A percentile compares a stretch with the other conserved stretches of the same genome.
These are phyloP conservation scores for Tetheella fluctuosa DNA, from an alignment of 2,888 invertebrate genomes.

Conservation along the genomic window DNA sequence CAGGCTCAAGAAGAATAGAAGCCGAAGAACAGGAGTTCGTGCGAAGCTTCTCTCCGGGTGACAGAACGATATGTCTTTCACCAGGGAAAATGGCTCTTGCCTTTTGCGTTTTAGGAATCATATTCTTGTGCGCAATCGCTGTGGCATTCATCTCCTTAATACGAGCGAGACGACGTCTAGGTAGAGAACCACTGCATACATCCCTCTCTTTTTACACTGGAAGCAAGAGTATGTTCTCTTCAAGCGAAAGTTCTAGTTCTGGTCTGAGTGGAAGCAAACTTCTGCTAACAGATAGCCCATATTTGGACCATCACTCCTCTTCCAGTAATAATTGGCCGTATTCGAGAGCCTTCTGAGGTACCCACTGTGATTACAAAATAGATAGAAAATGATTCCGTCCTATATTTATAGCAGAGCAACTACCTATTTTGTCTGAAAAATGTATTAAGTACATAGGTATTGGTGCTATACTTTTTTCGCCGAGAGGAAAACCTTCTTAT, in stretches of 20 bases:
- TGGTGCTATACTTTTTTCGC: background rate
- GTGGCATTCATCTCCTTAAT: slow-evolving; percentile 88
- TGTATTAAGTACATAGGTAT: background rate
- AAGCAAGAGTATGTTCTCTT: slow-evolving; percentile 85
- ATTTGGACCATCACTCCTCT: slow-evolving; percentile 83
- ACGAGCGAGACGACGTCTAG: slow-evolving; percentile 82
- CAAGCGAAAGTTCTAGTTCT: slow-evolving; percentile 84
- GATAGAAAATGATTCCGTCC: slow-evolving; percentile 20
- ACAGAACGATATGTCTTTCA: slow-evolving; percentile 88
- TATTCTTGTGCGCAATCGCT: slow-evolving; percentile 88
- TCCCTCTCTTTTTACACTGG: slow-evolving; percentile 84
- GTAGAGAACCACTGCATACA: slow-evolving; percentile 76
- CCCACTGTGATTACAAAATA: background rate
- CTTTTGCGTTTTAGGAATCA: slow-evolving; percentile 88
- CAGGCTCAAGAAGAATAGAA: slow-evolving; percentile 77
- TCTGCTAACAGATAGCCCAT: slow-evolving; percentile 85
- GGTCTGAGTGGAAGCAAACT: slow-evolving; percentile 85
- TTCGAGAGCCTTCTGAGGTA: slow-evolving; percentile 65
- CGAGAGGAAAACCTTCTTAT: background rate
- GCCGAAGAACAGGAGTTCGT: slow-evolving; percentile 71
- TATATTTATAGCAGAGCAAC: background rate
- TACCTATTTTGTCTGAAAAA: background rate
- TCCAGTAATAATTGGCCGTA: slow-evolving; percentile 83
- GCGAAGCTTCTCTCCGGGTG: slow-evolving; percentile 81
- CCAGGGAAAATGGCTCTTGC: slow-evolving; percentile 90